Conservation (phyloP, 2,888 invertebrate species). For the Elgonia sp. region DNA sequence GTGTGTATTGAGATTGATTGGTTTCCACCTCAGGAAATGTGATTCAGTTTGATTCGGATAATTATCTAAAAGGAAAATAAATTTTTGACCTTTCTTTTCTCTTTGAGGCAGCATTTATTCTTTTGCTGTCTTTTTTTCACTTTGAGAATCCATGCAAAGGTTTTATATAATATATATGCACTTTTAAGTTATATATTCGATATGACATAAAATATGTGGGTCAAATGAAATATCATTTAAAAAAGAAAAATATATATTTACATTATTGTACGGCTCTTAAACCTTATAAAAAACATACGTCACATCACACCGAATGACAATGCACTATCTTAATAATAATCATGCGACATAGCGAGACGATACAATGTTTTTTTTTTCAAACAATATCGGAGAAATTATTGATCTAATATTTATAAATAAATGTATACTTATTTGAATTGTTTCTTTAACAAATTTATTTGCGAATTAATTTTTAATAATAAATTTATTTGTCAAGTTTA, state of each 20-base stretch:
- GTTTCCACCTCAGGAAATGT: background rate
- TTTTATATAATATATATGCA: slow-evolving; percentile 21
- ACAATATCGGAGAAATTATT: slow-evolving; percentile 2
- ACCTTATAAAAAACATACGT: slow-evolving; percentile 15
- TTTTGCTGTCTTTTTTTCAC: background rate
- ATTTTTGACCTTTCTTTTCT: background rate
- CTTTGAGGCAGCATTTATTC: slow-evolving; percentile 22
- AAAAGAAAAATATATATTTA: background rate
- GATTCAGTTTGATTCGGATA: background rate
- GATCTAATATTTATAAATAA: slow-evolving; percentile 14
- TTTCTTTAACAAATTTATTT: too few species aligned
- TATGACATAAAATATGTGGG: slow-evolving; percentile 45
- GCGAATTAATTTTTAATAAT: too few species aligned
- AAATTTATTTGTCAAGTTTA: too few species aligned
- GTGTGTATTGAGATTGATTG: background rate
- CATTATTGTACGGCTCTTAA: background rate
- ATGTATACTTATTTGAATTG: background rate
- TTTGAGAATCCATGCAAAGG: background rate
- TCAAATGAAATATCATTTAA: slow-evolving; percentile 42
- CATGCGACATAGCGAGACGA: background rate
- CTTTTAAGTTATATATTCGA: slow-evolving; percentile 29
- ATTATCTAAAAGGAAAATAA: slow-evolving; percentile 16
- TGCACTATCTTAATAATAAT: background rate
- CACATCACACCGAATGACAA: slow-evolving; percentile 14
- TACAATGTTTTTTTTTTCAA: background rate